Evolutionary conservation across 1,140 invertebrate genomes (phyloP).

Genomic region (Scaptodrosophila lebanonensis): DNA sequence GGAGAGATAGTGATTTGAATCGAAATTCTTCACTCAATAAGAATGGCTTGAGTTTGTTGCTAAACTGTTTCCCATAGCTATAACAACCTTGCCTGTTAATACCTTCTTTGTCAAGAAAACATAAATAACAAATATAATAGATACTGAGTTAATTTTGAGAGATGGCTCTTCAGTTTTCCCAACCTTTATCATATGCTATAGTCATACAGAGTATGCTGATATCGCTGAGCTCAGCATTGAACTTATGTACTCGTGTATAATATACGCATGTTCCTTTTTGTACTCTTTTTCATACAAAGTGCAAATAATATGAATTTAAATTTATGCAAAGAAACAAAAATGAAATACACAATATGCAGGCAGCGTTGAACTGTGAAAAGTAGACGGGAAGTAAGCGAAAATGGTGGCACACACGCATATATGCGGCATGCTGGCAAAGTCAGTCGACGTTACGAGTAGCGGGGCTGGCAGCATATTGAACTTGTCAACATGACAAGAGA

Average conservation of each 20-base stretch:
- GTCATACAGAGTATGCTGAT: too few species aligned
- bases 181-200: too few species aligned
- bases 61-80: too few species aligned
- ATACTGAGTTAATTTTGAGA: too few species aligned
- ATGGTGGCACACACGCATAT: constrained; percentile 20
- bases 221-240: too few species aligned
- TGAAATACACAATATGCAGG: constrained; percentile 9
- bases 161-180: too few species aligned
- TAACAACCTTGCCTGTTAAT: too few species aligned
- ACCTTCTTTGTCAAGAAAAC: too few species aligned
- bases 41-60: too few species aligned
- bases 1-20: too few species aligned
- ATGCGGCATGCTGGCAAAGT: constrained; percentile 46
- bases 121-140: too few species aligned
- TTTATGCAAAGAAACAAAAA: constrained; percentile 40
- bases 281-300: constrained; percentile 32
- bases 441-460: constrained; percentile 16
- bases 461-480: constrained; percentile 46
- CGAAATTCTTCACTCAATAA: too few species aligned
- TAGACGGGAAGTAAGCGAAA: constrained; percentile 60
- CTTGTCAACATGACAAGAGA: constrained; percentile 56
- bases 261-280: neutral
- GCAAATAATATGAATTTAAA: constrained; percentile 74
- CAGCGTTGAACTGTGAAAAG: constrained; percentile 59
- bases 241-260: constrained; percentile 2